Conservation (phyloP, 2,113 vertebrate genomes). For the Aphelocoma coerulescens region DNA sequence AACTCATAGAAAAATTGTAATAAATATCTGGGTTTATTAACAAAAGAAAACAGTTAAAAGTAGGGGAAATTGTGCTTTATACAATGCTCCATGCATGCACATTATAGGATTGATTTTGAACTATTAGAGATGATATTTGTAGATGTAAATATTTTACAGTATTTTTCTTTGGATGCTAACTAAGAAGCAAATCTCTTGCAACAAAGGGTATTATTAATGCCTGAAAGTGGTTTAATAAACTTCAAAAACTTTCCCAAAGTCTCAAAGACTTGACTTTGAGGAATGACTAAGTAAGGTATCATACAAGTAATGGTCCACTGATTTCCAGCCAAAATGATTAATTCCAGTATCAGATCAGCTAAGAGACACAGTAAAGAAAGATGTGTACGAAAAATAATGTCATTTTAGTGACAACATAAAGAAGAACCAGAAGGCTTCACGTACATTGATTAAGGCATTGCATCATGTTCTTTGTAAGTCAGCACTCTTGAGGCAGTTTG, state of each 20-base stretch:
- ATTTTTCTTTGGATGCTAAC: background rate
- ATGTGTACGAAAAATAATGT: background rate
- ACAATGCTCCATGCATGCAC: background rate
- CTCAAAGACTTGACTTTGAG: background rate
- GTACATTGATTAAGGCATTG: background rate
- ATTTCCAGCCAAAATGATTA: background rate
- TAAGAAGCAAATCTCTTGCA: background rate
- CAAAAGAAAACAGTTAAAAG: background rate
- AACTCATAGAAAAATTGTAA: background rate
- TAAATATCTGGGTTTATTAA: background rate
- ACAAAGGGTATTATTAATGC: background rate
- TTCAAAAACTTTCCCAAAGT: background rate
- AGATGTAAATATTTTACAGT: background rate
- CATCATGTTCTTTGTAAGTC: fast-evolving
- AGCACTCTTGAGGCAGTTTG: background rate
- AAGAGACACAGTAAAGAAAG: background rate
- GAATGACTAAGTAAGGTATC: background rate
- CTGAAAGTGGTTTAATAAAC: background rate
- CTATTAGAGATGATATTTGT: background rate
- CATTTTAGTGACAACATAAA: background rate
- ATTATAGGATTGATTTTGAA: background rate
- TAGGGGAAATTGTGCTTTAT: background rate
- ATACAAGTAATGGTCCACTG: background rate
- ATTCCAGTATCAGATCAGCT: background rate
- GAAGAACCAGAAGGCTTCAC: background rate